Percentiles rank a stretch among this genome's conserved stretches.
Evolutionary conservation across 2,113 vertebrate species (phyloP).

Genomic region (Saccopteryx leptura): DNA sequence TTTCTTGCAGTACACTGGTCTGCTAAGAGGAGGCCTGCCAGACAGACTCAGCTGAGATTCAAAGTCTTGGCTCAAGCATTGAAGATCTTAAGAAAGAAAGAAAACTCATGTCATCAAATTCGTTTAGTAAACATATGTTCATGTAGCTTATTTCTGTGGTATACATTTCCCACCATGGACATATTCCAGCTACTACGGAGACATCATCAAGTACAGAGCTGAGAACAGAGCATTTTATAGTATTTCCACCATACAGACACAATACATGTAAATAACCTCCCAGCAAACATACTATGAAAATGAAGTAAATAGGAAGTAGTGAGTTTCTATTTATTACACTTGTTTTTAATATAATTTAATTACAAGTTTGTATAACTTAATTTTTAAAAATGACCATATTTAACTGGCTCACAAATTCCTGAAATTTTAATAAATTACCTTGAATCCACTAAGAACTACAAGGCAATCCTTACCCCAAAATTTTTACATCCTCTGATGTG

Average conservation of each 20-base stretch:
- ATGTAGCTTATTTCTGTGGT: background rate
- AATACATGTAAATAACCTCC: background rate
- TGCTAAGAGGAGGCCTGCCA: slow-evolving; percentile 58
- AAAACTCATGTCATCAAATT: background rate
- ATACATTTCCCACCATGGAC: background rate
- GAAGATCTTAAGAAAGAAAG: slow-evolving; percentile 68
- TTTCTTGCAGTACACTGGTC: slow-evolving; percentile 76
- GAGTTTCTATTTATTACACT: background rate
- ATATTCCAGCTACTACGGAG: background rate
- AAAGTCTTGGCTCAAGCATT: background rate
- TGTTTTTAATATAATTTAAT: background rate
- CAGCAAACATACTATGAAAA: background rate
- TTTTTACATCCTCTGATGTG: background rate
- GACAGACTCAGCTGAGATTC: slow-evolving; percentile 69
- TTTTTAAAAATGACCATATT: background rate
- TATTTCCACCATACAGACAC: background rate
- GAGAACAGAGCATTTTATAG: background rate
- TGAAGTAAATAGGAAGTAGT: background rate
- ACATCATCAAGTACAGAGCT: background rate
- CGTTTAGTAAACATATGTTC: background rate
- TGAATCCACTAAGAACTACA: background rate
- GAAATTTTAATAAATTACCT: background rate
- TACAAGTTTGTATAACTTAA: background rate
- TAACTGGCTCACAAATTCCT: background rate
- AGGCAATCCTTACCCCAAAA: background rate